phyloP scores from a whole-genome alignment of 2,888 invertebrate genomes.

The Rutpela maculata region DNA sequence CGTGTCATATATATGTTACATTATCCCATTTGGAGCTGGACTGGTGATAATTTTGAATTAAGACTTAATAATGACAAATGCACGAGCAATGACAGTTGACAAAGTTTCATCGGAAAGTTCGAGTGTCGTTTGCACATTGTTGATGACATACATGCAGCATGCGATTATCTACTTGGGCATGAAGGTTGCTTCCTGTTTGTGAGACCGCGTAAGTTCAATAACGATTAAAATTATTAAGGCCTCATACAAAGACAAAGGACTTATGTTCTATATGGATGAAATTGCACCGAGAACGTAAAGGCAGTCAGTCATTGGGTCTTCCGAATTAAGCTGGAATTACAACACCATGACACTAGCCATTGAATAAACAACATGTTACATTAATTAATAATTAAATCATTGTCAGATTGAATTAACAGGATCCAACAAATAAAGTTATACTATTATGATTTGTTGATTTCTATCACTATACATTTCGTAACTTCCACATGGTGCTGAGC shows the following conservation, averaged over 20 bases:
- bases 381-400: no score
- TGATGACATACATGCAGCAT: slow-evolving; percentile 25
- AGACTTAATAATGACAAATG: slow-evolving; percentile 37
- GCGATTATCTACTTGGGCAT: slow-evolving; percentile 18
- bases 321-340: neutral
- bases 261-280: neutral
- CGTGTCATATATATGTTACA: slow-evolving; percentile 9
- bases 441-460: no score
- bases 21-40: neutral
- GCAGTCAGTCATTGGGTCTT: neutral
- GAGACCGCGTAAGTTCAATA: slow-evolving; percentile 8
- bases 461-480: no score
- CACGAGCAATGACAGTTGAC: slow-evolving; percentile 16
- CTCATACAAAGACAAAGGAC: slow-evolving; percentile 5
- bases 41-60: slow-evolving; percentile 33
- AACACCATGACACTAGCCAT: neutral
- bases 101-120: slow-evolving; percentile 8
- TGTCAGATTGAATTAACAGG: no score
- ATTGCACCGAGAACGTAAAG: neutral
- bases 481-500: no score
- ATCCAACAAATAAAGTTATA: no score
- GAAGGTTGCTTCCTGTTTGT: slow-evolving; percentile 5
- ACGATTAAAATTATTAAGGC: slow-evolving; percentile 12
- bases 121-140: slow-evolving; percentile 19
- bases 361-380: neutral